Evolutionary conservation across 2,888 invertebrate genomes (phyloP), one percentile per base, ranked within the genome.

Genomic region (Chalcosyrphus nemorum): DNA sequence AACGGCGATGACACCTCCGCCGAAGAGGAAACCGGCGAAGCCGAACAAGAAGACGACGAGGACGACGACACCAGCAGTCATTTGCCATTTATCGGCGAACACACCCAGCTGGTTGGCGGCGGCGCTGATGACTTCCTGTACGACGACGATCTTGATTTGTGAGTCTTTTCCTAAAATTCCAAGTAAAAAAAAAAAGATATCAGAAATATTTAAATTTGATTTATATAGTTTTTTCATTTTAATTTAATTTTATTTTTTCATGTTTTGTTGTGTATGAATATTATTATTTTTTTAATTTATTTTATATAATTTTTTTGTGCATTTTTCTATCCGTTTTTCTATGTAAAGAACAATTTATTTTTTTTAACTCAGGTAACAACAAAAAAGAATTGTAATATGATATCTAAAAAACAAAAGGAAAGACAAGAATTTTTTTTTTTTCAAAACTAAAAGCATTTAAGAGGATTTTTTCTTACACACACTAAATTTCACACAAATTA

Each of bases 111-210:
- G 19, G 87, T 87, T 24, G 87, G 87, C 27, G 87, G 87, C 17
- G 89, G 89, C 50, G 86, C 87, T 63, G 90, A 90, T 63, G 90
- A 91, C 84, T 89, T 89, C 85, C 86, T 88, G 54, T 90, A 91
- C 87, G 89, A 90, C 86, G 90, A 90, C 86, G 89, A 89, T 76
- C 87, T 88, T 87, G 89, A 91, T 89, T 89, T 88, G 91, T 91
- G 91, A 91, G 91, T 91, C 78, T 78, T 84, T 84, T 75, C 59
- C 80, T 75, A 41, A 68, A 75, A 57, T 84, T 43, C 84, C 50
- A 70, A 35, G 13, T 57, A 41, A 75, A 63, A 61, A 38, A 1
- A 15, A 32, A 29, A 19, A 35, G 21, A 27, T 50, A 66, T 38
- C 68, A 77, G 27, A 50, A 61, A 47, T 4, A n/a, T 35, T 35